Base-by-base conservation (phyloP, 2,797 vertebrate species). In the Chelmon rostratus region DNA sequence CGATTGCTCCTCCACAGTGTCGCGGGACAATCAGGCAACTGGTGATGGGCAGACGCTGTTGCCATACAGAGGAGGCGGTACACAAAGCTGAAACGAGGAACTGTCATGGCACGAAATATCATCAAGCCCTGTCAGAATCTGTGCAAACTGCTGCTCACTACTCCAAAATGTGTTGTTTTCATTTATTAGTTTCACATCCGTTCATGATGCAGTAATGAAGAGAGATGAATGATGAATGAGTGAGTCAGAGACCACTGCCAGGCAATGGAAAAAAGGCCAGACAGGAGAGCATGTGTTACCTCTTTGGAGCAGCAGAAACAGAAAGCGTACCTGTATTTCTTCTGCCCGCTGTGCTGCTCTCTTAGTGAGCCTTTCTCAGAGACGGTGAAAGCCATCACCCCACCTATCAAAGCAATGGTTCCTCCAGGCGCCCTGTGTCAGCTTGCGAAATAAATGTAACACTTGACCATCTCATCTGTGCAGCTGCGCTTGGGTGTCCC, bases 41-140 rank as follows among this genome's bases (percentile, higher is more conserved):
- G 90, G 91, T 93, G 78, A 94, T 87, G 85, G 83, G 84, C 77
- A 79, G 78, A 90, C 91, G 84, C 73, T 92, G 84, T 85, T 69
- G 59, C 68, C 46, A 21, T 21, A 61, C 70, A 62, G 59, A 78
- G 13, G 11, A 63, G 38, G 54, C 40, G 42, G 50, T 42, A 52
- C 50, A 56, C 23, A 52, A 77, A 59, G 12, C 21, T 57, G 37
- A 31, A 31, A n/a, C n/a, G n/a, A n/a, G n/a, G n/a, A n/a, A n/a
- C n/a, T n/a, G n/a, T n/a, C n/a, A n/a, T n/a, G n/a, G n/a, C n/a
- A n/a, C n/a, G n/a, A n/a, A n/a, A n/a, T n/a, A n/a, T n/a, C n/a
- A n/a, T n/a, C 25, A 67, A 53, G 7, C 2, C 16, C 47, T 31
- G 15, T 42, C 40, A 13, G 2, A n/a, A 23, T 5, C 16, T 16